Evolutionary conservation across 2,797 vertebrate genomes (phyloP).

Genomic region (Fringilla coelebs): DNA sequence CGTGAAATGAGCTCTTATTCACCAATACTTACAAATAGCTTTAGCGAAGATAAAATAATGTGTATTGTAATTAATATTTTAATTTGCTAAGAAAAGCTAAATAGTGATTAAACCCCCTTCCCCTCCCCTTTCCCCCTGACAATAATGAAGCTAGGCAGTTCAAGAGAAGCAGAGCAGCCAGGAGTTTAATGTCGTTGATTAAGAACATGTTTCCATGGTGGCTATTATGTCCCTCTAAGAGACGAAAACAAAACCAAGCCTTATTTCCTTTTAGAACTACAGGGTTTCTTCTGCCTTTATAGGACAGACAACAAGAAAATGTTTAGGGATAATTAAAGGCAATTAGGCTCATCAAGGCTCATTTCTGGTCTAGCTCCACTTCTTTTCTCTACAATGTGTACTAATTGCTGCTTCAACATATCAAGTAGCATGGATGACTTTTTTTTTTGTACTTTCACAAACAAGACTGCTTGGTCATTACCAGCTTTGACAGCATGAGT

Average conservation of each 20-base stretch:
- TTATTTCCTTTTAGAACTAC: conserved; percentile 74
- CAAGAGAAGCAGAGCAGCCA: conserved; percentile 67
- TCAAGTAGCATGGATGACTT: conserved; percentile 32
- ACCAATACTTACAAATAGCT: conserved; percentile 64
- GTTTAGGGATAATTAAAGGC: conserved; percentile 77
- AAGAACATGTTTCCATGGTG: conserved; percentile 74
- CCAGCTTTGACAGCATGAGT: conserved; percentile 61
- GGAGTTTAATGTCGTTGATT: conserved; percentile 78
- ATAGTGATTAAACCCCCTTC: conserved; percentile 65
- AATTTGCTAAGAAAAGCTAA: conserved; percentile 75
- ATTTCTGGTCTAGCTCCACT: conserved; percentile 51
- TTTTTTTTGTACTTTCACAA: conserved; percentile 53
- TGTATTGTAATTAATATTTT: conserved; percentile 80
- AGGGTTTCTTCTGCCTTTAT: conserved; percentile 71
- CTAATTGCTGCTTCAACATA: conserved; percentile 73
- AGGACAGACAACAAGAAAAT: conserved; percentile 71
- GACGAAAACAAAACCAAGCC: conserved; percentile 69
- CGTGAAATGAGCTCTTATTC: conserved; percentile 34
- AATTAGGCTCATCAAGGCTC: conserved; percentile 75
- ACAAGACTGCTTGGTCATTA: conserved; percentile 63
- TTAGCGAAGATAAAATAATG: conserved; percentile 74
- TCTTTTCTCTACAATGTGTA: conserved; percentile 55
- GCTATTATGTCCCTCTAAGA: conserved; percentile 71
- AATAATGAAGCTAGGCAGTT: conserved; percentile 75
- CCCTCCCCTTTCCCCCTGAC: conserved; percentile 58